A percentile compares a stretch with the other conserved stretches of the same genome.
These are phyloP conservation scores for Sitta carolinensis DNA, from an alignment of 2,797 vertebrate genomes.

Conservation along the genomic window DNA sequence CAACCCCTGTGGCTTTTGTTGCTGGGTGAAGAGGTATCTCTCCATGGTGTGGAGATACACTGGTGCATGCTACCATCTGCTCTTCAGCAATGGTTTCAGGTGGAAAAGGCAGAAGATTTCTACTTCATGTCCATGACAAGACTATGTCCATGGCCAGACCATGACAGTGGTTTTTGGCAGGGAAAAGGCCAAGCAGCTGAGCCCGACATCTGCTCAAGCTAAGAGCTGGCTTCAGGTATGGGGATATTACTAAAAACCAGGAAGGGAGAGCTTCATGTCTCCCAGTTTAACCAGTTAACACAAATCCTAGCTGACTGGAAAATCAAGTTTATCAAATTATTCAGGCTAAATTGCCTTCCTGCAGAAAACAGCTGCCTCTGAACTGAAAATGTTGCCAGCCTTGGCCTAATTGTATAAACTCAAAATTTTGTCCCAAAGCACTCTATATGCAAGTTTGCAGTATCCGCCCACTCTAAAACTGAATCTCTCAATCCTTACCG, in stretches of 20 bases:
- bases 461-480: background rate
- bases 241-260: background rate
- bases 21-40: background rate
- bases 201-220: rapidly evolving
- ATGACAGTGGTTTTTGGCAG: background rate
- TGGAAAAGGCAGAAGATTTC: background rate
- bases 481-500: background rate
- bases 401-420: background rate
- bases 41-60: background rate
- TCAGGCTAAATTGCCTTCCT: background rate
- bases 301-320: background rate
- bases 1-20: background rate
- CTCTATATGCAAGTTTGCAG: background rate
- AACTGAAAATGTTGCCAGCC: rapidly evolving
- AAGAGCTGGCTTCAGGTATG: background rate
- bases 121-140: background rate
- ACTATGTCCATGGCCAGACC: background rate
- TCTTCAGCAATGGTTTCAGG: background rate
- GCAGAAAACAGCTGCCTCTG: background rate
- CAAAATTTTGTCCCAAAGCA: background rate
- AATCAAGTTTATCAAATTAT: background rate
- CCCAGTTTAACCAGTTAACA: background rate
- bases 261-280: background rate
- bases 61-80: background rate
- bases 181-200: background rate